Base-by-base conservation (phyloP, 1,140 invertebrate species). In the Pogonomyrmex californicus region DNA sequence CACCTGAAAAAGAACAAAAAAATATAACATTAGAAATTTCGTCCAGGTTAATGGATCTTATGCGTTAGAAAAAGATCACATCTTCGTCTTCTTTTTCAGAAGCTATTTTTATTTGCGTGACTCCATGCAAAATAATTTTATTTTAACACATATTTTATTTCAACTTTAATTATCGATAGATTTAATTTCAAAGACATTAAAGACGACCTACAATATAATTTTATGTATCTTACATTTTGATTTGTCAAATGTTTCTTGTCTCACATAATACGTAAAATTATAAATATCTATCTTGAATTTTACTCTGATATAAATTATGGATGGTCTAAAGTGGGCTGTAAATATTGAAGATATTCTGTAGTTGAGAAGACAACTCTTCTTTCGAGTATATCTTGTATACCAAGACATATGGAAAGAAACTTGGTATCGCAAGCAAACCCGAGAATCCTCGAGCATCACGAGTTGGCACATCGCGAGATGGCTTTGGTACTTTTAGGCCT, bases 401-500 rank as follows among this genome's bases (percentile, higher is more conserved):
- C 6, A 12, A 17, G 5, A 58, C 51, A 56, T 10, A 49, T 73
- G 54, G 23, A 73, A 62, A 41, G 41, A 62, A 49, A 73, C 41
- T 73, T 44, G 78, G 56, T 71, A 60, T 60, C 79, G 68, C 54
- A 47, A 73, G 68, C 56, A 83, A 75, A 62, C 33, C 17, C 54
- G 54, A 60, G 12, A 1, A 33, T 60, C n/a, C 65, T 90, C 49
- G 73, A 87, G 60, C 63, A 68, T 76, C 66, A 82, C 75, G 47
- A 86, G 71, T 90, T 90, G 88, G 88, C 88, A 90, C 83, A 87
- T 77, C 60, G 51, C 78, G 75, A 90, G 79, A 71, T 76, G 62
- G 68, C 56, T 90, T 90, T 86, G 86, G 73, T 86, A 87, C 88
- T 90, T 87, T 90, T 82, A 78, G 77, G 79, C 62, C 51, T 90